These are phyloP conservation scores for Antheraea mylitta DNA, from an alignment of 1,140 invertebrate species.

Conservation along the genomic window DNA sequence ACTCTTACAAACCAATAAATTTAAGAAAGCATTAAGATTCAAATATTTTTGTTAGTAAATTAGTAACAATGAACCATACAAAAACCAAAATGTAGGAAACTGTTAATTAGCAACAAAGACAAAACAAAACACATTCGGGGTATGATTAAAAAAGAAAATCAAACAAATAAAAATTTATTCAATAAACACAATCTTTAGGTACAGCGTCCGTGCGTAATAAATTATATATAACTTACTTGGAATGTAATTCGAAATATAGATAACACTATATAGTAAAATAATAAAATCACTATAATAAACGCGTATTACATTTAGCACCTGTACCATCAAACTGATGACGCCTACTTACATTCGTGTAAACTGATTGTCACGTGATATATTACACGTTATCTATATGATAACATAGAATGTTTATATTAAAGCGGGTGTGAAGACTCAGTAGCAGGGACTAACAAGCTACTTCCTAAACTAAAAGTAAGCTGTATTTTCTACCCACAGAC, in stretches of 20 bases:
- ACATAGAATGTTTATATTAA: background rate
- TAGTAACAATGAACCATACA: background rate
- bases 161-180: slow-evolving; percentile 4
- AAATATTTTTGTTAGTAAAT: background rate
- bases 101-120: background rate
- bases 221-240: background rate
- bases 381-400: background rate
- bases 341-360: background rate
- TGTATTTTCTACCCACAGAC: no score
- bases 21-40: no score
- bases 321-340: background rate
- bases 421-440: background rate
- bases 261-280: background rate
- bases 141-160: background rate
- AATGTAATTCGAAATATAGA: background rate
- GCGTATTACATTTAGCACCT: background rate
- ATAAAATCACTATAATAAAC: background rate
- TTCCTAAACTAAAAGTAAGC: background rate
- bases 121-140: background rate
- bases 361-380: background rate
- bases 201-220: background rate
- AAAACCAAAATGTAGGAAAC: background rate
- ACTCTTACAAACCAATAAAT: no score
- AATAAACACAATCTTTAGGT: background rate
- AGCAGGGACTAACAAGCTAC: background rate